Percentiles rank a stretch among this genome's conserved stretches.
Evolutionary conservation across 2,888 invertebrate genomes (phyloP).

Genomic region (Caenorhabditis sp.): DNA sequence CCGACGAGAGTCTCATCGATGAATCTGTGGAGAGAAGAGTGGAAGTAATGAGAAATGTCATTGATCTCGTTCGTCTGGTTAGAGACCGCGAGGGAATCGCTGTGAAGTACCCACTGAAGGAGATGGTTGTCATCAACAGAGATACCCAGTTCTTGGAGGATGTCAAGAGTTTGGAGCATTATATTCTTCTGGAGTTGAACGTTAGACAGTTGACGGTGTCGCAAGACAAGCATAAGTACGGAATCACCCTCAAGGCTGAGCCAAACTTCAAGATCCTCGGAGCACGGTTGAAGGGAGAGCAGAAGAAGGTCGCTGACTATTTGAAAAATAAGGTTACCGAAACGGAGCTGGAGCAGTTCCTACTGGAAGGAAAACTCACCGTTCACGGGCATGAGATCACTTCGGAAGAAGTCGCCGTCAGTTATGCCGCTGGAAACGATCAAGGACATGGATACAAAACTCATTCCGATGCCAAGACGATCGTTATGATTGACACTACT

Average conservation of each 20-base stretch:
- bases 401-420: conserved; percentile 85
- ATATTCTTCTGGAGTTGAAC: conserved; percentile 95
- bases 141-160: conserved; percentile 90
- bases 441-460: conserved; percentile 67
- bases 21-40: conserved; percentile 93
- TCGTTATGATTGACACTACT: conserved; percentile 92
- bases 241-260: conserved; percentile 93
- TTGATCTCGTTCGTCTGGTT: conserved; percentile 94
- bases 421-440: conserved; percentile 86
- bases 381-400: conserved; percentile 89
- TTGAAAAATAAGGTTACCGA: conserved; percentile 89
- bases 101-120: conserved; percentile 95
- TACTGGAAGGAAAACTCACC: conserved; percentile 87
- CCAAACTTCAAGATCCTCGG: conserved; percentile 96
- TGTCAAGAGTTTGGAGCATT: conserved; percentile 89
- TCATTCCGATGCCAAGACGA: conserved; percentile 85
- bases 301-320: conserved; percentile 91
- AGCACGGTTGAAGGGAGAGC: conserved; percentile 91
- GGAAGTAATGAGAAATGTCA: conserved; percentile 92
- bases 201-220: conserved; percentile 89
- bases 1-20: conserved; percentile 88
- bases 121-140: conserved; percentile 95
- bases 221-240: conserved; percentile 93
- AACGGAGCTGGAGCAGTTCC: conserved; percentile 89
- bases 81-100: conserved; percentile 95